Base-by-base conservation (phyloP, 2,113 vertebrate species). In the Seriola rivoliana region DNA sequence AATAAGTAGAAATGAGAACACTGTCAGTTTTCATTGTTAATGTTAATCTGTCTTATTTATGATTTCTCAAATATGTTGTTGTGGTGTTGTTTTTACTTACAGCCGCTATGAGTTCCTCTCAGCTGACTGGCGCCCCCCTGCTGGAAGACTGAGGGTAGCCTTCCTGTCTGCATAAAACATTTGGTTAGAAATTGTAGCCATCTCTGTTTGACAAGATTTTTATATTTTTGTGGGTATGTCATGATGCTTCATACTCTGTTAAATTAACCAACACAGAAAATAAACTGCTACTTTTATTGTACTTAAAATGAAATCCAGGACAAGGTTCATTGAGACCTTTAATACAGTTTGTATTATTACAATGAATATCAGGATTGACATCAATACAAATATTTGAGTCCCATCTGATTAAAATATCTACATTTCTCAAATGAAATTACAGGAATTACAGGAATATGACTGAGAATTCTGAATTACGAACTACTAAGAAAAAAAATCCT, bases 101-200 rank as follows among this genome's bases (percentile, higher is more conserved):
- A 92, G 91, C 36, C 44, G 0, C 44, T 89, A 54, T 90, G 71
- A 89, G 65, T 1, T 46, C 14, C 40, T 57, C 76, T 71, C 14
- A 12, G 48, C 11, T 32, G 59, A 50, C n/a, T 69, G 64, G 48
- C 4, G 34, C 79, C 11, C 29, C 66, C 60, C 84, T 86, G 74
- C 71, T 81, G 90, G 82, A 64, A 12, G 23, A 67, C 8, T 29
- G 48, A 38, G 5, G 57, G 46, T 12, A 48, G n/a, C 11, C 14
- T 4, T 57, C 29, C 34, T 29, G 54, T 3, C 29, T 71, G 40
- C 44, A 23, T 38, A 8, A 57, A 60, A 52, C 19, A 8, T 25
- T 65, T 4, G 3, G 21, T 62, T 52, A 9, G 5, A 70, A 4
- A 36, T 44, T n/a, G 9, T 12, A 16, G 0, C 40, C 46, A 17